phyloP scores from a whole-genome alignment of 2,113 vertebrate species.

The Poecilia latipinna region DNA sequence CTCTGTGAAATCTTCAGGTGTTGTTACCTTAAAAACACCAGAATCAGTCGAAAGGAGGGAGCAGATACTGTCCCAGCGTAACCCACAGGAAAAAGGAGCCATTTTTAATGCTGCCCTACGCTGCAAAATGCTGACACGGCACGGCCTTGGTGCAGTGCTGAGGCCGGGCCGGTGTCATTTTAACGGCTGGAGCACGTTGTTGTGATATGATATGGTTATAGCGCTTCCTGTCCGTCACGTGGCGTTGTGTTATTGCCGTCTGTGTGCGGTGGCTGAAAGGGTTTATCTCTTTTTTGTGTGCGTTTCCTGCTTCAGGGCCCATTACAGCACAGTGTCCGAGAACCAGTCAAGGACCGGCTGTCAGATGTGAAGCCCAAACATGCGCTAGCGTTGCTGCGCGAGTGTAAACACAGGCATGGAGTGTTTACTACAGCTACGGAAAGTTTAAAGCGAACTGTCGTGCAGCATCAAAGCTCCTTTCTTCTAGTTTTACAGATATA shows the following conservation, averaged over 20 bases:
- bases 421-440: conserved; percentile 46
- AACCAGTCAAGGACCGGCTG: not conserved
- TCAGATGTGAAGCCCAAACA: conserved; percentile 22
- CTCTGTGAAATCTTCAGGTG: not conserved
- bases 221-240: conserved; percentile 56
- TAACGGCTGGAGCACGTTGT: conserved; percentile 17
- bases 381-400: not conserved
- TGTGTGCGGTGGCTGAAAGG: conserved; percentile 3
- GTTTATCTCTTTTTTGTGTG: conserved; percentile 40
- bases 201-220: conserved; percentile 51
- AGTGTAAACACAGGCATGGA: conserved; percentile 38
- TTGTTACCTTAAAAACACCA: not conserved
- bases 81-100: conserved; percentile 53
- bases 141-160: conserved; percentile 41
- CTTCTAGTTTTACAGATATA: not conserved
- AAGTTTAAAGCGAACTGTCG: conserved; percentile 7
- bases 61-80: conserved; percentile 13
- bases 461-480: not conserved
- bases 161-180: conserved; percentile 42
- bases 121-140: conserved; percentile 57
- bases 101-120: conserved; percentile 48
- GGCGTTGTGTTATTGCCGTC: conserved; percentile 28
- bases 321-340: not conserved
- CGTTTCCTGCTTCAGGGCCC: conserved; percentile 49
- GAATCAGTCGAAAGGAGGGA: not conserved